Evolutionary conservation across 2,797 vertebrate species (phyloP).

Genomic region (Anableps anableps): DNA sequence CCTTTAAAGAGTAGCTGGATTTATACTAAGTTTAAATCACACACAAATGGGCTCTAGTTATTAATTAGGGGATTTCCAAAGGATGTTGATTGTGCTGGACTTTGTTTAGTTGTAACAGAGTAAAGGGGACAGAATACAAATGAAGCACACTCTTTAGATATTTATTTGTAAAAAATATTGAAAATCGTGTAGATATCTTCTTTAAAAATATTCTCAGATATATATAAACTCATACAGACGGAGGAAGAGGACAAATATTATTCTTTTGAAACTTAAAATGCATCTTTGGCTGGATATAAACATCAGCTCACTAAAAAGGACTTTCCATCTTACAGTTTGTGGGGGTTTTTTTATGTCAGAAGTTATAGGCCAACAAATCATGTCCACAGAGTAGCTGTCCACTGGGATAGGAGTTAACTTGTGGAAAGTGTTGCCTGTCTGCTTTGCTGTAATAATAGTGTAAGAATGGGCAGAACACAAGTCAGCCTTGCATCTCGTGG

Average conservation of each 20-base stretch:
- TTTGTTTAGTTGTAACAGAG: background rate
- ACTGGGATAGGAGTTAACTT: conserved; percentile 50
- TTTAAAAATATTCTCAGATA: background rate
- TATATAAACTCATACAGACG: background rate
- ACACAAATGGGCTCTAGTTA: background rate
- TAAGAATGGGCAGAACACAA: conserved; percentile 51
- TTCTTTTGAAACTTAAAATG: conserved; percentile 21
- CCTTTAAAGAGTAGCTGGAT: background rate
- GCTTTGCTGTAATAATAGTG: conserved; percentile 53
- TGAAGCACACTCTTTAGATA: background rate
- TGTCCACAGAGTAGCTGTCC: conserved; percentile 41
- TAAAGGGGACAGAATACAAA: background rate
- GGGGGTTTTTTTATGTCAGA: conserved; percentile 24
- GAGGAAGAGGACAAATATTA: background rate
- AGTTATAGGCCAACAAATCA: conserved; percentile 37
- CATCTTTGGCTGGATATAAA: background rate
- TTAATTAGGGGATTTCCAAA: background rate
- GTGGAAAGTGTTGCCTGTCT: conserved; percentile 50
- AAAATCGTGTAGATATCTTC: background rate
- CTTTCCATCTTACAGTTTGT: conserved; percentile 20
- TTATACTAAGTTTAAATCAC: background rate
- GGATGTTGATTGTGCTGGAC: background rate
- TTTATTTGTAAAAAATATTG: background rate
- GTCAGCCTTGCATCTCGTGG: conserved; percentile 37
- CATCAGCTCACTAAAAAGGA: conserved; percentile 27